Base-by-base conservation (phyloP, 2,113 vertebrate species). In the Actinemys pallida region DNA sequence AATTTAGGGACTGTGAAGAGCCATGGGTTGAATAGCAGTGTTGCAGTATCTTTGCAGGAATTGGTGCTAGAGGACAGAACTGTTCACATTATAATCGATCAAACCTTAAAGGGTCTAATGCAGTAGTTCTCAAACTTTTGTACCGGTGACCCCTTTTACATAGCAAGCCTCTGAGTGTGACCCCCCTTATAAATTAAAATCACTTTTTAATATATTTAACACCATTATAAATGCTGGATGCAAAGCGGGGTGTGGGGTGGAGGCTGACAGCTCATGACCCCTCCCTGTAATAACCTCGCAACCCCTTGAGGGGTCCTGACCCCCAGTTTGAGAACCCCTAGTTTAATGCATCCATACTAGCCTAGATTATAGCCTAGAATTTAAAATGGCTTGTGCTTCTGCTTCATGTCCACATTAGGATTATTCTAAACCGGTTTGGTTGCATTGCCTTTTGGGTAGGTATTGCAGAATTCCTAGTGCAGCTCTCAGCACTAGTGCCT, bases 401-500 rank as follows among this genome's bases (percentile, higher is more conserved):
- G 39, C 76, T 42, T 59, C 39, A 29, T 59, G 54, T 50, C 80
- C 22, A 69, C 62, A 65, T 14, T 65, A 35, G 62, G 31, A 47
- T 11, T 82, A 86, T 89, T 79, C n/a, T 90, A 7, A 27, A 95
- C 31, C 1, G 10, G 12, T 14, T 3, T 2, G 75, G 1, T 72
- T 76, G 42, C 39, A 10, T 13, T 65, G 27, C 31, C 19, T 81
- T 90, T 47, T 42, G 2, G 24, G 50, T 31, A 52, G 79, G 5
- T 39, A 75, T 24, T 75, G 69, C 39, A 75, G 35, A 65, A 65
- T 91, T 90, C 31, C 54, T 50, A 45, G 42, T 45, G 10, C 20
- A 62, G 8, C 78, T 91, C 25, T 39, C 31, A 31, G 53, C 42
- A 54, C 29, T 0, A 0, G 53, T 87, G 45, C 53, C 1, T 3